Conservation (phyloP, 2,888 invertebrate genomes). For the Brenthis ino region DNA sequence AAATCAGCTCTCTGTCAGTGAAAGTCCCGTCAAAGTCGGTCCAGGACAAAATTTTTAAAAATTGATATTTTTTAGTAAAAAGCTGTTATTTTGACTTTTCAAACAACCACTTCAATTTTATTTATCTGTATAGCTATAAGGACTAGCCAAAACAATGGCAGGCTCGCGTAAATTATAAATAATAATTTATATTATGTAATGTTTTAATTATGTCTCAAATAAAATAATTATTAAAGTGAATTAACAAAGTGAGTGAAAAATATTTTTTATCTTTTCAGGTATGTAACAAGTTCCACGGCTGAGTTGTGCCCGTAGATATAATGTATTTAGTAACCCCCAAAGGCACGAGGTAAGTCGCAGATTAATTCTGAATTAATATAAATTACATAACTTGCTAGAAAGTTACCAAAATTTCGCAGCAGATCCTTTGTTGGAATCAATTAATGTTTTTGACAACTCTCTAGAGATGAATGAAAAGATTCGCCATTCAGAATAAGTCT, state of each 20-base stretch:
- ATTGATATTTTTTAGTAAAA: too few species aligned
- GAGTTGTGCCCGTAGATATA: background rate
- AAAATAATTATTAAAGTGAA: background rate
- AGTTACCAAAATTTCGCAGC: slow-evolving; percentile 8
- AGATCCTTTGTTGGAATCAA: slow-evolving; percentile 24
- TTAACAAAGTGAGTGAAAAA: background rate
- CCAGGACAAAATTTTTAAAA: too few species aligned
- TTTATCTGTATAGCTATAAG: too few species aligned
- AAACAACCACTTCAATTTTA: too few species aligned
- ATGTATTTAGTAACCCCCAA: background rate
- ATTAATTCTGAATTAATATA: slow-evolving; percentile 18
- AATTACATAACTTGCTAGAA: slow-evolving; percentile 19
- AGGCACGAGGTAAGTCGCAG: slow-evolving; percentile 6
- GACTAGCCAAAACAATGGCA: too few species aligned
- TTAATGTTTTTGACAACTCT: slow-evolving; percentile 35
- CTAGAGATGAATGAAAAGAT: slow-evolving; percentile 30
- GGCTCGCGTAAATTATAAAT: too few species aligned
- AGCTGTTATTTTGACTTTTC: too few species aligned
- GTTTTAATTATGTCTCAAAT: background rate
- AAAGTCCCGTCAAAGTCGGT: too few species aligned
- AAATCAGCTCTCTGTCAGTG: too few species aligned
- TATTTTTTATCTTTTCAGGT: slow-evolving; percentile 19
- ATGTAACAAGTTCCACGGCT: background rate
- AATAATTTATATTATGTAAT: too few species aligned
- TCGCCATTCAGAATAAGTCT: slow-evolving; percentile 20